Evolutionary conservation across 2,113 vertebrate species (phyloP).

Genomic region (Melanocharis versteri): DNA sequence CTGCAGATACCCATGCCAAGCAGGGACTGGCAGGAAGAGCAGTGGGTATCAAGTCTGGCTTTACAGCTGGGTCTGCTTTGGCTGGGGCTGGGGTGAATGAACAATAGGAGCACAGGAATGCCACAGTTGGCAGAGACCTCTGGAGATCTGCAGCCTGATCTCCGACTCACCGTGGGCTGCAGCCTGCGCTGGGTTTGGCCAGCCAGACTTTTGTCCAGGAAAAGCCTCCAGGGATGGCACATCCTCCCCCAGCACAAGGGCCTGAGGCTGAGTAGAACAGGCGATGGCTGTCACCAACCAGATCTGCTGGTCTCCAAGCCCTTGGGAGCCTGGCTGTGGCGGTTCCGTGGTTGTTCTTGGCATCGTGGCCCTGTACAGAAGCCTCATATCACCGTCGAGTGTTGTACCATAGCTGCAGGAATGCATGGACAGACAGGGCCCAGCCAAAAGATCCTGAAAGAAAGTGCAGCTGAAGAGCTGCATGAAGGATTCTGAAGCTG

Average conservation of each 20-base stretch:
- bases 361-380: neutral
- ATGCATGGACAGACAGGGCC: neutral
- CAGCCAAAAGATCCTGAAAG: neutral
- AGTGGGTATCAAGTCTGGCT: neutral
- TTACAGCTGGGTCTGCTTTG: neutral
- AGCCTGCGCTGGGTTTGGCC: rapidly evolving
- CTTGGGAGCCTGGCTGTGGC: neutral
- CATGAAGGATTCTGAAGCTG: neutral
- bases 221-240: neutral
- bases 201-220: neutral
- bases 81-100: neutral
- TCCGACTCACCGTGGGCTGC: rapidly evolving
- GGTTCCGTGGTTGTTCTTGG: neutral
- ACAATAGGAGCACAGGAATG: neutral
- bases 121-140: neutral
- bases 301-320: neutral
- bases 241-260: neutral
- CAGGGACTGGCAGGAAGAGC: neutral
- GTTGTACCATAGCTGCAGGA: neutral
- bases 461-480: neutral
- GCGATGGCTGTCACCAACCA: neutral
- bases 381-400: rapidly evolving
- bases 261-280: neutral
- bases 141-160: neutral
- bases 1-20: rapidly evolving